Base-by-base conservation (phyloP, 2,797 vertebrate genomes). In the Spinus olivaceus region DNA sequence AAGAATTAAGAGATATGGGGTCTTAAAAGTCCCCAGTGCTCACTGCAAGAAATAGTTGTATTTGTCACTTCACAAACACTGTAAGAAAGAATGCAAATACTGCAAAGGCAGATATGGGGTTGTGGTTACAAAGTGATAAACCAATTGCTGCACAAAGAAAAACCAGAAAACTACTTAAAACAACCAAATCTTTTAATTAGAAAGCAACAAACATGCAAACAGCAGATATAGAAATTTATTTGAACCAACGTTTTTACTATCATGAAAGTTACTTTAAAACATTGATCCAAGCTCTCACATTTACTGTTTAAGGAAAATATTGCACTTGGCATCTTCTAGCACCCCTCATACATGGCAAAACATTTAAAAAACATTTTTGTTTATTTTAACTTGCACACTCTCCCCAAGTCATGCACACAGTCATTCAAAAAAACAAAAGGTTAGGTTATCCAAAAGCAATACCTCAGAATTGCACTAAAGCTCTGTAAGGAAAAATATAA, bases 401-500 rank as follows among this genome's bases (percentile, higher is more conserved):
- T 97, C 96, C 92, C 97, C 95, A 97, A 97, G 94, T 97, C 98
- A 98, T 98, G 98, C 98, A 98, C 96, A 96, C 97, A 96, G 94
- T 98, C 98, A 97, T 98, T 98, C 98, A 97, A 98, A 98, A 86
- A 86, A 98, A 97, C 97, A 98, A 98, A 95, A 99, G 97, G 98
- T 98, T 98, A 97, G 97, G 97, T 98, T 97, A 96, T 98, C 97
- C 98, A 98, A 98, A 98, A 97, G 95, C 95, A 97, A 97, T 96
- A 97, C 97, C 97, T 98, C 98, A 98, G 99, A 99, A 99, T 99
- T 97, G 98, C 98, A 98, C 98, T 98, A 98, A 98, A 98, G 98
- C 98, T 98, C 98, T 98, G 97, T 99, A 99, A 98, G 98, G 98
- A 98, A 98, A 98, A 98, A 99, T 98, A 97, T 98, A 98, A 98